Base-by-base conservation (phyloP, 2,113 vertebrate genomes). In the Epinephelus fuscoguttatus region DNA sequence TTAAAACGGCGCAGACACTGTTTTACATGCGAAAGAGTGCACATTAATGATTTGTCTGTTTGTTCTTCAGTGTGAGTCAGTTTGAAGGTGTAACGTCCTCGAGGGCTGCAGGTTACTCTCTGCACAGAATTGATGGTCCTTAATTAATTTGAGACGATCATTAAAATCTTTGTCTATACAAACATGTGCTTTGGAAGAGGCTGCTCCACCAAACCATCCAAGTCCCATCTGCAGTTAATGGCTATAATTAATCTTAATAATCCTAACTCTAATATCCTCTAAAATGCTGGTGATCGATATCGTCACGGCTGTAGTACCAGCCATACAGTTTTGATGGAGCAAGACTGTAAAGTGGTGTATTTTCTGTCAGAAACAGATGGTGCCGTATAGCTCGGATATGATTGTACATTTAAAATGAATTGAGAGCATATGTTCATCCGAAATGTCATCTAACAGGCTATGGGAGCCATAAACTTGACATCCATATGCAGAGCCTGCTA, bases 221-320 rank as follows among this genome's bases (percentile, higher is more conserved):
- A 53, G 72, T 45, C 18, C 56, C 30, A 74, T 81, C 62, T 73
- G 69, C 19, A 64, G 72, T 77, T 79, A 84, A 84, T 66, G 50
- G 45, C 67, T 75, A 8, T 59, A 78, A 86, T 86, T 66, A 73
- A 74, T 84, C 40, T 37, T 40, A 60, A 82, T 78, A 74, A 73
- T 4, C 4, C 25, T 4, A 47, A 77, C 23, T 49, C 12, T 59
- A 23, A 84, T 79, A 82, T 88, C 59, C 75, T 57, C 17, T 59
- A 9, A 50, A 9, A 75, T 72, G 18, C 14, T 40, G 11, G 15
- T 50, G 68, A 88, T 80, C 77, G 72, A 49, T 73, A 59, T 37
- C 45, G 27, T 19, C 2, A n/a, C 1, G 27, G 67, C 17, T 23
- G 57, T 37, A 18, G 55, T 61, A 50, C 4, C 23, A 27, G 55